These are phyloP conservation scores for Pelobates fuscus DNA, from an alignment of 2,113 vertebrate species.

Conservation along the genomic window DNA sequence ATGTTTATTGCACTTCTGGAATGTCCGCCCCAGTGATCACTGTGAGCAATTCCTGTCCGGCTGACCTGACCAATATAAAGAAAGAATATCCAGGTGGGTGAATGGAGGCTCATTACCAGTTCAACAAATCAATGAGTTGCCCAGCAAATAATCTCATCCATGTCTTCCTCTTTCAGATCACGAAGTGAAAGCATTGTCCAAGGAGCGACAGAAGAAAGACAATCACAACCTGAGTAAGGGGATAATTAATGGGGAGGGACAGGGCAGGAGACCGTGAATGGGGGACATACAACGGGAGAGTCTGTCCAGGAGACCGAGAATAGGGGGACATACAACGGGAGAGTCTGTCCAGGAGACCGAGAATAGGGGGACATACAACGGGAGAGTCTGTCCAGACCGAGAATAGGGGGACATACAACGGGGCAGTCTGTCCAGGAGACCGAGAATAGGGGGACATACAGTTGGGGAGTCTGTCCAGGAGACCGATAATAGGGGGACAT, in stretches of 20 bases:
- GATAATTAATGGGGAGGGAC: neutral
- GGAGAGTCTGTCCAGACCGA: too few relatives aligned
- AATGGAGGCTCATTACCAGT: neutral
- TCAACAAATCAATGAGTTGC: neutral
- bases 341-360: too few relatives aligned
- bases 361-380: too few relatives aligned
- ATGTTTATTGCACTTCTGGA: conserved; percentile 76
- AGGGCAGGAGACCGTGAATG: too few relatives aligned
- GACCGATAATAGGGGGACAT: too few relatives aligned
- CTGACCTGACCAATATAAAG: conserved; percentile 86
- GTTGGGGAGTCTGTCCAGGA: too few relatives aligned
- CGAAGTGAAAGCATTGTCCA: conserved; percentile 79
- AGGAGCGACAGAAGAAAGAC: conserved; percentile 90
- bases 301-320: too few relatives aligned
- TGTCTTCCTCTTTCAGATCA: conserved; percentile 63
- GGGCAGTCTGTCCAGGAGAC: too few relatives aligned
- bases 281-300: too few relatives aligned
- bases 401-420: too few relatives aligned
- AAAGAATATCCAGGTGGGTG: conserved; percentile 78
- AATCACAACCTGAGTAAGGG: conserved; percentile 89
- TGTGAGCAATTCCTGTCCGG: conserved; percentile 88
- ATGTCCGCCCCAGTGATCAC: conserved; percentile 72
- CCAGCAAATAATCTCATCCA: neutral
- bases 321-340: too few relatives aligned
- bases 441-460: too few relatives aligned